Evolutionary conservation across 2,113 vertebrate species (phyloP), one percentile per base, ranked within the genome.

Genomic region (Climacteris rufus): DNA sequence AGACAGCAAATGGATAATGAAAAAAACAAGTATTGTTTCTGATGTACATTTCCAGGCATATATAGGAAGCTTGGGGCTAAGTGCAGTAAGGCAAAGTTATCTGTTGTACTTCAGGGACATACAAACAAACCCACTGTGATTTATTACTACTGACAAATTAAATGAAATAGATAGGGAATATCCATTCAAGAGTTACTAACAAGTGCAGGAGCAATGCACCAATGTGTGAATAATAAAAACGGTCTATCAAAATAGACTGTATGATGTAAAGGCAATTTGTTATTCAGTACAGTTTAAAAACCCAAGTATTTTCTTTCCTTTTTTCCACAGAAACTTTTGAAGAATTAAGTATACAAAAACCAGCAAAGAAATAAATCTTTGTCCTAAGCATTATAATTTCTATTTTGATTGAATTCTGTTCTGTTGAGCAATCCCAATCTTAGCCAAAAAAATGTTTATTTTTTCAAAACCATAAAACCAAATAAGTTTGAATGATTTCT

Each of bases 111-210:
- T 96, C 66, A 93, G 87, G 87, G 69, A 82, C 65, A 39, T 57
- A 61, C 42, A 89, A 89, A 84, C 69, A 89, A 94, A 82, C 22
- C 33, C 37, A 76, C n/a, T 72, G 53, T 95, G 94, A 97, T 94
- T 91, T 95, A 97, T 95, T 87, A 45, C 49, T 82, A 49, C 89
- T 89, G 83, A 94, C 80, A 96, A 89, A 91, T 64, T 75, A 97
- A 94, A 93, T 87, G 9, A 75, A 97, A 95, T 81, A 92, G 68
- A 93, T 81, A 90, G 81, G 31, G 89, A 95, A 92, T 93, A 82
- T 84, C 81, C 77, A 79, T 93, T 83, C 84, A 77, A 50, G 78
- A 72, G 40, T 15, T 87, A 59, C 44, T 44, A 84, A 71, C 47
- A 89, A 89, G 81, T 61, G 40, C 65, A 89, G 42, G 20, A 96